These are phyloP conservation scores for Standfussiana lucernea DNA, from an alignment of 2,888 invertebrate genomes.

Conservation along the genomic window DNA sequence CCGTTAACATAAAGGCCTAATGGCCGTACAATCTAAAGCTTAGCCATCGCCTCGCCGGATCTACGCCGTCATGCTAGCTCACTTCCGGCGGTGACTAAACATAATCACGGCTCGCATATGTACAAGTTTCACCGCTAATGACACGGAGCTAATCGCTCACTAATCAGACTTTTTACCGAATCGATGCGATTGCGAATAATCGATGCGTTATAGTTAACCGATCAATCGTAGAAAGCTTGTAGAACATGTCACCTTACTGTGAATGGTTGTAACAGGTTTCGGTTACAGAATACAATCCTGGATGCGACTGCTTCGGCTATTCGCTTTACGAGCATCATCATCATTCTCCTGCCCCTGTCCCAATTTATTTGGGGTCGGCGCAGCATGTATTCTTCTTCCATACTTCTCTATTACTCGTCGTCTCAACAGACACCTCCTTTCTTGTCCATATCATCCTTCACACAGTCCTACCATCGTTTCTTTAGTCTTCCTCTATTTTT, in stretches of 20 bases:
- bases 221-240: conserved; percentile 64
- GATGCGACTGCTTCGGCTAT: not conserved
- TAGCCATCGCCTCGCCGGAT: conserved; percentile 42
- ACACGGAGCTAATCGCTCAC: conserved; percentile 53
- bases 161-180: conserved; percentile 65
- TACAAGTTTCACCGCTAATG: conserved; percentile 64
- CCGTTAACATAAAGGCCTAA: conserved; percentile 12
- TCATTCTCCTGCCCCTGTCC: not conserved
- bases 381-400: not conserved
- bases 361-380: not conserved
- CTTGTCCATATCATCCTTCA: not conserved
- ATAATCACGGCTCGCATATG: conserved; percentile 58
- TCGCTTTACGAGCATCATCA: not conserved
- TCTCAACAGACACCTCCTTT: not conserved
- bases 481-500: not conserved
- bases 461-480: not conserved
- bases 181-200: conserved; percentile 62
- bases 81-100: conserved; percentile 60
- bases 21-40: conserved; percentile 30
- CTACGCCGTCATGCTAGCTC: conserved; percentile 18
- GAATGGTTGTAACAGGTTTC: conserved; percentile 21
- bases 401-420: not conserved
- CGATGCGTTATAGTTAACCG: conserved; percentile 50
- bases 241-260: conserved; percentile 28
- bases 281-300: conserved; percentile 17